Evolutionary conservation across 2,888 invertebrate species (phyloP), one percentile per base, ranked within the genome.

Genomic region (Nomada ruficornis): DNA sequence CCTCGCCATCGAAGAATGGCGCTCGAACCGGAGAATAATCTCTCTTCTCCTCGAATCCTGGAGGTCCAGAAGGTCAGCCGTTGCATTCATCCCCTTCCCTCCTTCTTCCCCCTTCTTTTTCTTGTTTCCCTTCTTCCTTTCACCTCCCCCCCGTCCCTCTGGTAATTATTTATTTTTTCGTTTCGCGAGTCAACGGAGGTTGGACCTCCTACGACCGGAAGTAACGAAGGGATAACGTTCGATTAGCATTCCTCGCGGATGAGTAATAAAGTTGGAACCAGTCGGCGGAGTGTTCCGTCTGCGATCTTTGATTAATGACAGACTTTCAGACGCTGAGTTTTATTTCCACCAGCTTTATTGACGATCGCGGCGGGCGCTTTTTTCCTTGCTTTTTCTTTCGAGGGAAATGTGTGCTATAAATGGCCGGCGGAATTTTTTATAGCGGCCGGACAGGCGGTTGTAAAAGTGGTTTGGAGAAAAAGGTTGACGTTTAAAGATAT

Each of bases 41-140:
- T 36, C 42, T 68, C 68, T 67, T 52, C 73, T 75, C 60, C 62
- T 69, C 70, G 78, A 82, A 82, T 82, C 70, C 59, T 47, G 72
- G 50, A 59, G 80, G 78, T 78, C 77, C 84, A 80, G 78, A 84
- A 84, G 78, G 82, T 86, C 87, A 83, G 74, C 57, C 76, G 5
- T 70, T 74, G 73, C 76, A 73, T 85, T 84, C 75, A 54, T 85
- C 72, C 68, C 52, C 63, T 62, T 42, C 54, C 20, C 50, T 47
- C 15, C 44, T 64, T 36, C 4, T n/a, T 20, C 15, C 52, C n/a
- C 2, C n/a, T 3, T 7, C 20, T 23, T 44, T n/a, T 0, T 20
- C 15, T 15, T 29, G 13, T n/a, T 60, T 42, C 23, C 20, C 42
- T 55, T 15, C 18, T 2, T 65, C 26, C 52, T n/a, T 67, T 13